Conservation (phyloP, 64 coral and sea anemone genomes). For the Pachyseris speciosa region DNA sequence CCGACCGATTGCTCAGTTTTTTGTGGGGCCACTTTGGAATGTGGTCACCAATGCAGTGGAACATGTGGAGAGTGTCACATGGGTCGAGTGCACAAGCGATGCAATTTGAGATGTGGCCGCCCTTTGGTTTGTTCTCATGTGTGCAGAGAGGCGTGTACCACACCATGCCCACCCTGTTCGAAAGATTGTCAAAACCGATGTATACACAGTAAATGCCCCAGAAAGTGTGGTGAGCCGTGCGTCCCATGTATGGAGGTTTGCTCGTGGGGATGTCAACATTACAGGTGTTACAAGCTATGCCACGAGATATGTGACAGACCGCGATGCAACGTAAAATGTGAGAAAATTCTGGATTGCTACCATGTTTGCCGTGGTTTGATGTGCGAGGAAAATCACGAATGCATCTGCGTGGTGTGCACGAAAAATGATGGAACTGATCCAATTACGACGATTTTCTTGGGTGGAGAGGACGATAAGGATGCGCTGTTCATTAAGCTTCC, state of each 20-base stretch:
- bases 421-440: neutral
- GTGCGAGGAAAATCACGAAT: conserved; percentile 32
- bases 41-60: conserved; percentile 29
- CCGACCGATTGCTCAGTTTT: neutral
- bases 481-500: conserved; percentile 74
- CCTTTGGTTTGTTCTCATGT: conserved; percentile 58
- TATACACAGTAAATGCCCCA: conserved; percentile 45
- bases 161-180: conserved; percentile 56
- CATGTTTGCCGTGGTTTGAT: conserved; percentile 50
- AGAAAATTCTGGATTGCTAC: neutral
- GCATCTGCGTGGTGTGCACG: conserved; percentile 48
- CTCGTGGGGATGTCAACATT: conserved; percentile 57
- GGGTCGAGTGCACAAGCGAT: conserved; percentile 65
- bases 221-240: conserved; percentile 60
- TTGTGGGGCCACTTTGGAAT: neutral
- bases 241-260: conserved; percentile 18
- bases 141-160: conserved; percentile 21
- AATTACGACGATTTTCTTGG: conserved; percentile 38
- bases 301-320: conserved; percentile 57
- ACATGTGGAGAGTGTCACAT: conserved; percentile 57
- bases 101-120: conserved; percentile 32
- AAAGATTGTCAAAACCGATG: conserved; percentile 35
- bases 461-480: conserved; percentile 61
- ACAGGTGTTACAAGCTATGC: conserved; percentile 61
- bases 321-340: conserved; percentile 35